Base-by-base conservation (phyloP, 2,113 vertebrate genomes). In the Bungarus multicinctus region DNA sequence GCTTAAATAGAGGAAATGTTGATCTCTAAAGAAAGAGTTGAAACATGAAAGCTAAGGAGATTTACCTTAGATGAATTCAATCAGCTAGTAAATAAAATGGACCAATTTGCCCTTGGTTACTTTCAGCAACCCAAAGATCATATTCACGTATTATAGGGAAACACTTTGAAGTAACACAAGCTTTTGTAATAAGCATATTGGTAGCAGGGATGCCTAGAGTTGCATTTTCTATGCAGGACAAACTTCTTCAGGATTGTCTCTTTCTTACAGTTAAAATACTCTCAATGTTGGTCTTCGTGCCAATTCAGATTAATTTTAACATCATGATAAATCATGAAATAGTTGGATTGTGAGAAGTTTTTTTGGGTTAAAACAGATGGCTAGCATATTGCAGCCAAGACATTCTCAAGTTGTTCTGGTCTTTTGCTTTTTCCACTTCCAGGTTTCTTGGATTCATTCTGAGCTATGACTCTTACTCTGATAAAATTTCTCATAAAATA, bases 261-360 rank as follows among this genome's bases (percentile, higher is more conserved):
- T 94, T 50, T 95, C 91, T 94, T 94, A 93, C 93, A 95, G 88
- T 92, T 93, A 23, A 85, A 45, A 30, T 5, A 95, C 91, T 55
- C 14, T 52, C 25, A 88, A 16, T 90, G 81, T n/a, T 0, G 10
- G 85, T 23, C 5, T 74, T 58, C 53, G 45, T 1, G 91, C 94
- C 87, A 4, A 39, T 6, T 0, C 0, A 0, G 94, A 96, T 96
- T 81, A 96, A 95, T 96, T 96, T 89, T 93, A 89, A 87, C 0
- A 0, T 1, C 0, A 18, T 81, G 18, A 81, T 81, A 81, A 81
- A 81, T 30, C 20, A 30, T 85, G 0, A 12, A 90, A 53, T 57
- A 93, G 20, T 20, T 86, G 0, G 1, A 88, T 86, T 39, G 69
- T 81, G 34, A 6, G n/a, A 18, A 30, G 58, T 30, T 27, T 20